Conservation (phyloP, 2,888 invertebrate species). For the Hydraecia micacea region DNA sequence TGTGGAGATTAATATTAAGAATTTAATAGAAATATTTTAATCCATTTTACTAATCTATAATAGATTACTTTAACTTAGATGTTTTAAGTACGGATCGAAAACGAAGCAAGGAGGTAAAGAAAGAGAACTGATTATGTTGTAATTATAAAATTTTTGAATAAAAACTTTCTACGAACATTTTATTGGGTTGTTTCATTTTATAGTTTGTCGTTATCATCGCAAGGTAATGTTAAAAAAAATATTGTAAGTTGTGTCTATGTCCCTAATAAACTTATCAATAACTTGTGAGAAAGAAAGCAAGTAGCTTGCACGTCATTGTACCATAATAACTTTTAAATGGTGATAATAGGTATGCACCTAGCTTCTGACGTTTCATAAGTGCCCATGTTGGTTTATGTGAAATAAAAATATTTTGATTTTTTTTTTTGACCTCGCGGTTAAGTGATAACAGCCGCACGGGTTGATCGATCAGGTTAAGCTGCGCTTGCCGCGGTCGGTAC, state of each 20-base stretch:
- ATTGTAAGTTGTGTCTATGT: not conserved
- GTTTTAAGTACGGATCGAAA: not conserved
- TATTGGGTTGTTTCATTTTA: not conserved
- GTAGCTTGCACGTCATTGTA: not conserved
- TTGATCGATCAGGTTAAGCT: not conserved
- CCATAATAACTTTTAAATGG: not conserved
- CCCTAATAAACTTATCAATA: too few species aligned
- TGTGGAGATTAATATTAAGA: constrained; percentile 8
- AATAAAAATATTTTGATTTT: too few species aligned
- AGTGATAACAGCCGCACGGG: not conserved
- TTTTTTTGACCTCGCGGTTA: not conserved
- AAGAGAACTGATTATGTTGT: constrained; percentile 30
- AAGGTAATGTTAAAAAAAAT: not conserved
- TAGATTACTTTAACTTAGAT: not conserved
- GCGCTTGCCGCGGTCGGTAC: too few species aligned
- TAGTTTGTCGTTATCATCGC: not conserved
- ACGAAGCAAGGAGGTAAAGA: not conserved
- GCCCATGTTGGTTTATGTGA: too few species aligned
- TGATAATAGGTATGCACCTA: too few species aligned
- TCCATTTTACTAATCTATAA: not conserved
- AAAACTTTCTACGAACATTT: not conserved
- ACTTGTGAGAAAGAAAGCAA: not conserved
- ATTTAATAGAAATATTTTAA: not conserved
- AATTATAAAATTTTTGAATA: constrained; percentile 12
- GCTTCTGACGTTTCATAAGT: too few species aligned